phyloP scores from a whole-genome alignment of 2,797 vertebrate genomes.

The Karalla daura region DNA sequence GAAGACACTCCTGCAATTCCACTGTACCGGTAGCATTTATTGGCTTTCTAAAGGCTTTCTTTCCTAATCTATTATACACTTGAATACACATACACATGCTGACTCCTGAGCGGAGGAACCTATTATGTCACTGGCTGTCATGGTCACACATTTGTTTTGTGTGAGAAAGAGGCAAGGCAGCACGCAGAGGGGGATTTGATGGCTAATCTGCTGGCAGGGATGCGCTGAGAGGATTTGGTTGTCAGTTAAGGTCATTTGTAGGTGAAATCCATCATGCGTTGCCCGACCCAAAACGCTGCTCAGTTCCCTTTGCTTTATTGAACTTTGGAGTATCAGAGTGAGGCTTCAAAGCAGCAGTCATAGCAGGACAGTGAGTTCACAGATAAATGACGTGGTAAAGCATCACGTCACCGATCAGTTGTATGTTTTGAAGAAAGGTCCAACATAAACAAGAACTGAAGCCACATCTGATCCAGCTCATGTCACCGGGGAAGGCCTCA shows the following conservation, averaged over 20 bases:
- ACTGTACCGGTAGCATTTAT: too few relatives aligned
- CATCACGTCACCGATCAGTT: conserved; percentile 6
- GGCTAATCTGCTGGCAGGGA: conserved; percentile 33
- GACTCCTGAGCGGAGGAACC: too few relatives aligned
- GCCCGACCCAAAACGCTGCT: background rate
- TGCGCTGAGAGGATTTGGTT: conserved; percentile 30
- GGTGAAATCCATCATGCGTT: conserved; percentile 9
- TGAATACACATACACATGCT: conserved; percentile 12
- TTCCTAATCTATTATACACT: conserved; percentile 23
- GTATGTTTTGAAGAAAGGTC: background rate
- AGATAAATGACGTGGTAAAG: conserved; percentile 8
- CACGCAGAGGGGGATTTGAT: conserved; percentile 40
- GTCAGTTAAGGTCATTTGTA: conserved; percentile 27
- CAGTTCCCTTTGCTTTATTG: background rate
- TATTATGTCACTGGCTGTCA: conserved; percentile 41
- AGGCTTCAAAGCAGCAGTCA: background rate
- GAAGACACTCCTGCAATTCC: too few relatives aligned
- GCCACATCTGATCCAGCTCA: conserved; percentile 32
- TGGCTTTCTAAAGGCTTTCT: too few relatives aligned
- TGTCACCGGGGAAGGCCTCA: conserved; percentile 26
- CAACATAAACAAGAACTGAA: conserved; percentile 27
- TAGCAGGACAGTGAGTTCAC: background rate
- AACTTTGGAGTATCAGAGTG: conserved; percentile 6
- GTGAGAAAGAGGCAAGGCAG: conserved; percentile 33
- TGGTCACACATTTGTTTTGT: conserved; percentile 39